Base-by-base conservation (phyloP, 2,113 vertebrate species). In the Mellivora capensis region DNA sequence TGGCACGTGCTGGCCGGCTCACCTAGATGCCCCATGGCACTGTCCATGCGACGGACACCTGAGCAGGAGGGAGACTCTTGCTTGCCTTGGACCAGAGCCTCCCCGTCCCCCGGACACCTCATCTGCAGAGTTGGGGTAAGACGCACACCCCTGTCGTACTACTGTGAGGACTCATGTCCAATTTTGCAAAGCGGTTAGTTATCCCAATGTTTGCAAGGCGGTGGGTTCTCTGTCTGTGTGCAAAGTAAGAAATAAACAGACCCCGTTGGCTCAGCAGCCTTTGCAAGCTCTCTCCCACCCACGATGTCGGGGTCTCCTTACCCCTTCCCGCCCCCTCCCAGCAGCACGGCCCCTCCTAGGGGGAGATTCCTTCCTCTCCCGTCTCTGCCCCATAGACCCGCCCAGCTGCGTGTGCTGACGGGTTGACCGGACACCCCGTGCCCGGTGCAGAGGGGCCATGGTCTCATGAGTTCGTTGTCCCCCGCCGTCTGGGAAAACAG, bases 1-100 rank as follows among this genome's bases (percentile, higher is more conserved):
- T 0, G 0, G 37, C 67, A 3, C 2, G 1, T 2, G 15, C 0
- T 5, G 0, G 0, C 10, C 0, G 1, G 18, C 39, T 39, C 0
- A 1, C 27, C 7, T 8, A 10, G 11, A 29, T 1, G 59, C 12
- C 61, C 59, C 1, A 0, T 0, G 8, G 9, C 27, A 8, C 25
- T 0, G 0, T 12, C 27, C 0, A 0, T 0, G 17, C 8, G 12
- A 9, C 1, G 4, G 2, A 3, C 20, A 2, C 2, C 64, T 6
- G 20, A 2, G 23, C 4, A 4, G 4, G 21, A 17, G 0, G 31
- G 15, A 4, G 10, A 0, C 25, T 2, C 17, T 12, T 9, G 29
- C 8, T n/a, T 12, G 7, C 15, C 17, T 0, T 1, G 27, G 23
- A 1, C 25, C 17, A 12, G 37, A 25, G 1, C 21, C 4, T 34